Evolutionary conservation across 35 echinoderm and acorn worm species (phyloP).

Genomic region (Holothuria glaberrima): DNA sequence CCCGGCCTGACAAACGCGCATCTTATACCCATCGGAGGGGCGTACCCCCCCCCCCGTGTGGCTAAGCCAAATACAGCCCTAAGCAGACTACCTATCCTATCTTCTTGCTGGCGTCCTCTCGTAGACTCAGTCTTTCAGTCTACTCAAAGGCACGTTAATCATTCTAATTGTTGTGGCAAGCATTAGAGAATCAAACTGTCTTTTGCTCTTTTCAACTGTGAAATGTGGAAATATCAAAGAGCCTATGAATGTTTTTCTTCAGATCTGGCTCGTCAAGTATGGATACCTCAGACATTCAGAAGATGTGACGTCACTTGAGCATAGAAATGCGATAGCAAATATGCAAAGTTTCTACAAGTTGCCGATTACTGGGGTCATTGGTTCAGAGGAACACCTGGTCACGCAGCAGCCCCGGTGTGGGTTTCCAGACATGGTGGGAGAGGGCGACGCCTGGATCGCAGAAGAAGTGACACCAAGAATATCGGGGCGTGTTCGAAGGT

Average conservation of each 20-base stretch:
- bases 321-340: conserved; percentile 1
- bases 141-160: too few relatives aligned
- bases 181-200: too few relatives aligned
- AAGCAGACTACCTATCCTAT: too few relatives aligned
- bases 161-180: too few relatives aligned
- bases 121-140: too few relatives aligned
- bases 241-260: not conserved
- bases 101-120: too few relatives aligned
- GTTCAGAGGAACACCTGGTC: not conserved
- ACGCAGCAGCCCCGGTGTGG: conserved; percentile 41
- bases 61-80: too few relatives aligned
- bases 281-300: not conserved
- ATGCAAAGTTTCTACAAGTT: conserved; percentile 35
- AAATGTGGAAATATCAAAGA: too few relatives aligned
- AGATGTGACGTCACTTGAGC: conserved; percentile 38
- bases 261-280: conserved; percentile 33
- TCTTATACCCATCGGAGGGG: too few relatives aligned
- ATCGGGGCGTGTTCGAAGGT: not conserved
- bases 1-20: too few relatives aligned
- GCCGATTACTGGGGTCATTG: conserved; percentile 10
- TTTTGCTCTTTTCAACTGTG: too few relatives aligned
- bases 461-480: not conserved
- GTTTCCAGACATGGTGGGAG: conserved; percentile 43
- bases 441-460: not conserved
- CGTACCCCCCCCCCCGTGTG: too few relatives aligned